Percentiles rank a stretch among this genome's conserved stretches.
These are phyloP conservation scores for Grantiella picta DNA, from an alignment of 2,113 vertebrate genomes.

Conservation along the genomic window DNA sequence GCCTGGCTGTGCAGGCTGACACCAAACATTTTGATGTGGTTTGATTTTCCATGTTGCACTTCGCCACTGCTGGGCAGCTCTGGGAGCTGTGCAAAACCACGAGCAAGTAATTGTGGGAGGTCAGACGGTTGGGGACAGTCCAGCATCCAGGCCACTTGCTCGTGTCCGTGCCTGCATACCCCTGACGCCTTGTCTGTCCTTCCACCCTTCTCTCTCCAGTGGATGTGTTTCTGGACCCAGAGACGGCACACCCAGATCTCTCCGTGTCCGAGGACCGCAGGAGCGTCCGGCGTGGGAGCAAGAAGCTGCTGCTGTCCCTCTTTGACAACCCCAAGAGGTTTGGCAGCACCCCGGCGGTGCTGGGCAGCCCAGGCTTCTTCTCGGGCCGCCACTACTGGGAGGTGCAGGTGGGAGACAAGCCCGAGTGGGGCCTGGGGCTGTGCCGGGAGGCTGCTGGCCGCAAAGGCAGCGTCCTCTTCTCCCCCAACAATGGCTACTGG, in stretches of 20 bases:
- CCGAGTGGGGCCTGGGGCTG: constrained; percentile 85
- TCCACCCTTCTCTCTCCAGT: background rate
- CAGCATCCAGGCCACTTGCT: background rate
- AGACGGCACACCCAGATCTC: constrained; percentile 76
- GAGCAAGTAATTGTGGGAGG: background rate
- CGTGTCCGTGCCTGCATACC: background rate
- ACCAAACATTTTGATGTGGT: background rate
- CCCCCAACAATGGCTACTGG: constrained; percentile 86
- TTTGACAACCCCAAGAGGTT: constrained; percentile 77
- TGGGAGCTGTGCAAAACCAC: background rate
- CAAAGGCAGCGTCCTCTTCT: constrained; percentile 78
- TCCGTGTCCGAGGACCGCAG: constrained; percentile 75
- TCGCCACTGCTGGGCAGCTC: background rate
- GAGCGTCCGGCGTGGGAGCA: constrained; percentile 68
- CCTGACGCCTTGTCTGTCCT: background rate
- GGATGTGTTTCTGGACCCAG: constrained; percentile 70
- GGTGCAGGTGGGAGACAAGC: constrained; percentile 82
- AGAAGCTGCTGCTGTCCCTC: constrained; percentile 64
- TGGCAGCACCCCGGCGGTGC: constrained; percentile 66
- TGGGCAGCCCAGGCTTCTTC: constrained; percentile 77
- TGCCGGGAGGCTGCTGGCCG: constrained; percentile 74
- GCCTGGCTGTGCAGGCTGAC: background rate
- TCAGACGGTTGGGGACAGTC: background rate
- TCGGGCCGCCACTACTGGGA: constrained; percentile 84
- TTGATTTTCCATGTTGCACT: background rate